These are phyloP conservation scores for Leuctra nigra DNA, from an alignment of 2,888 invertebrate species.

Conservation along the genomic window DNA sequence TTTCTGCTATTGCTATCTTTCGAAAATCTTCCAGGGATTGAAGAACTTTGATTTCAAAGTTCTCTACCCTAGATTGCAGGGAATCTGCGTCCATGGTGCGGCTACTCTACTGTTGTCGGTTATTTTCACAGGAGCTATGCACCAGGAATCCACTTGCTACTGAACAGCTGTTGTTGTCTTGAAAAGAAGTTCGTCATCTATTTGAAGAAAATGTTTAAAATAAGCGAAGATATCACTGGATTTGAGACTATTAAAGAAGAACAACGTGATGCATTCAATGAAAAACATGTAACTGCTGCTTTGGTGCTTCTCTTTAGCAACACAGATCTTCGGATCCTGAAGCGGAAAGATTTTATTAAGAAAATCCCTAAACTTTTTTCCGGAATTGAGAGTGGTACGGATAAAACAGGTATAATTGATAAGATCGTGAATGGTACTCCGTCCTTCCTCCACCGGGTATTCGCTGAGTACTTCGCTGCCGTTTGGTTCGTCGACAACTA, in stretches of 20 bases:
- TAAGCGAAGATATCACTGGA: not conserved
- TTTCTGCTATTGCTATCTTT: too few relatives aligned
- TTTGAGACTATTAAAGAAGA: not conserved
- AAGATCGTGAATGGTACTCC: conserved; percentile 13
- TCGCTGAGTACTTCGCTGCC: conserved; percentile 25
- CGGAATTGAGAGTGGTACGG: conserved; percentile 1
- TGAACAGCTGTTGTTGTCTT: too few relatives aligned
- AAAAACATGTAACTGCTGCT: not conserved
- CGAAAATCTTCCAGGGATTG: too few relatives aligned
- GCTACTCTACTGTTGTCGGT: too few relatives aligned
- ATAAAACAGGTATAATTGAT: conserved; percentile 16
- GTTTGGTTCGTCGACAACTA: conserved; percentile 21
- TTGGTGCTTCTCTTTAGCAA: not conserved
- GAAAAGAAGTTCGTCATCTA: not conserved
- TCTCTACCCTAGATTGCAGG: too few relatives aligned
- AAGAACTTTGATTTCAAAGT: too few relatives aligned
- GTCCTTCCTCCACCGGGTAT: conserved; percentile 20
- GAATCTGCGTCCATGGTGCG: too few relatives aligned
- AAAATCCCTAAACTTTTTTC: not conserved
- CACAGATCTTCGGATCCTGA: not conserved
- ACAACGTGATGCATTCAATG: not conserved
- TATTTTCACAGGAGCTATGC: too few relatives aligned
- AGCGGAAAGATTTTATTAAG: not conserved
- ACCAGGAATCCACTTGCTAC: too few relatives aligned
- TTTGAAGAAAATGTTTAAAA: not conserved